Percentiles rank a stretch among this genome's conserved stretches.
Evolutionary conservation across 2,113 vertebrate genomes (phyloP).

Genomic region (Nyctibius bracteatus): DNA sequence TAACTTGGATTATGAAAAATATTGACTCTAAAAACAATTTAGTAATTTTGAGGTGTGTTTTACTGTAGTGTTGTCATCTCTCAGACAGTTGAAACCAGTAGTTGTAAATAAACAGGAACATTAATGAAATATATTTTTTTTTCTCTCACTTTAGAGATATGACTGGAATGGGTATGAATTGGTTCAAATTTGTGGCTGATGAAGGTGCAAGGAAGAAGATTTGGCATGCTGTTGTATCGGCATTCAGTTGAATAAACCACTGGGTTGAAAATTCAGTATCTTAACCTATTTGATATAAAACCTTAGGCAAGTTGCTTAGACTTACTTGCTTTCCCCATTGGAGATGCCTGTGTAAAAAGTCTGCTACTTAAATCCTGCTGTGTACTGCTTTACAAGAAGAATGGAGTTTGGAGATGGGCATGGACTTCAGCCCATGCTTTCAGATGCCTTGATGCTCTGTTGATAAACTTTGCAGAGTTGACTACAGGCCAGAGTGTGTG

Average conservation of each 20-base stretch:
- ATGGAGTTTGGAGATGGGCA: background rate
- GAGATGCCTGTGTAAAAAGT: background rate
- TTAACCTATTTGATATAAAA: background rate
- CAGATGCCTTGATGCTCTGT: background rate
- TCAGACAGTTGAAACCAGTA: background rate
- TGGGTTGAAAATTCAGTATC: background rate
- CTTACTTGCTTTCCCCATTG: background rate
- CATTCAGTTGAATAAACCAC: background rate
- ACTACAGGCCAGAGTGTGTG: background rate
- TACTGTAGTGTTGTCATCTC: background rate
- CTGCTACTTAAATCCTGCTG: background rate
- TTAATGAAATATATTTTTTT: rapidly evolving
- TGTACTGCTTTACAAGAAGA: background rate
- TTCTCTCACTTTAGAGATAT: background rate
- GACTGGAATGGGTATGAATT: background rate
- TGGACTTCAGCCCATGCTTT: background rate
- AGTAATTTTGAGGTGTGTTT: background rate
- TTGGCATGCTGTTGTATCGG: background rate
- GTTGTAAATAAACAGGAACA: background rate
- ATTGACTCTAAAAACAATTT: background rate
- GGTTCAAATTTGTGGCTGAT: background rate
- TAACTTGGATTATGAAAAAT: background rate
- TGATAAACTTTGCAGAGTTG: background rate
- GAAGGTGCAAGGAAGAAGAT: background rate
- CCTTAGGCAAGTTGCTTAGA: background rate